Conservation (phyloP, 1,140 invertebrate species). For the Steinernema khuongi region DNA sequence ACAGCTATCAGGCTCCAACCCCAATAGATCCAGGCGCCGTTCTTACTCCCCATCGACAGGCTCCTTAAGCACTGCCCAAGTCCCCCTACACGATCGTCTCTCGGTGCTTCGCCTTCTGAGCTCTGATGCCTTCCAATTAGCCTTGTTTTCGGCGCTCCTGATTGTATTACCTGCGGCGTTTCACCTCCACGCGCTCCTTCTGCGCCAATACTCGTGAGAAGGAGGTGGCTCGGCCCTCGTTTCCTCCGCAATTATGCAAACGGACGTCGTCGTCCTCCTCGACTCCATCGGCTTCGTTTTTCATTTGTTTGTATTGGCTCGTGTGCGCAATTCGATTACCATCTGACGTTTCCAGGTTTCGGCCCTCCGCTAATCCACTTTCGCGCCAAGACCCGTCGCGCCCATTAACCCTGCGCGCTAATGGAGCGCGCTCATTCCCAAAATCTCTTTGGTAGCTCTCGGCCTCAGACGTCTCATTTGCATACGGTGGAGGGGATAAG, state of each 20-base stretch:
- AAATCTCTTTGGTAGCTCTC: conserved; percentile 14
- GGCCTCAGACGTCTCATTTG: too few species aligned
- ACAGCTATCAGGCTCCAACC: too few species aligned
- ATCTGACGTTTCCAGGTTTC: background rate
- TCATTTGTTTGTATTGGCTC: conserved; percentile 11
- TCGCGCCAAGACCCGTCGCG: background rate
- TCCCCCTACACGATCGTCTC: background rate
- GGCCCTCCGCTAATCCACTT: background rate
- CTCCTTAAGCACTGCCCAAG: too few species aligned
- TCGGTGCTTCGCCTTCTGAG: background rate
- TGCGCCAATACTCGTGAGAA: conserved; percentile 1
- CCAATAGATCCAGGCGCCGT: too few species aligned
- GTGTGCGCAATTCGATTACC: conserved; percentile 11
- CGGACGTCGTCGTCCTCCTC: background rate
- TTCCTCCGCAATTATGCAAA: conserved; percentile 2
- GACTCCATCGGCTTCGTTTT: conserved; percentile 2
- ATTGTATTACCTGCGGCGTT: background rate
- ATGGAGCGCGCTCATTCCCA: background rate
- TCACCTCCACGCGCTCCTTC: too few species aligned
- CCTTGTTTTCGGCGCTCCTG: conserved; percentile 3
- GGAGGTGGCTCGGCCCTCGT: background rate
- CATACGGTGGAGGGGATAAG: too few species aligned
- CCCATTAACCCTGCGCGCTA: background rate
- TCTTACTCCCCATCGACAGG: too few species aligned
- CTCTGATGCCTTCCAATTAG: background rate